Percentiles rank a stretch among this genome's conserved stretches.
Conservation (phyloP, 2,797 vertebrate genomes). For the Pseudocheirus occidentalis region DNA sequence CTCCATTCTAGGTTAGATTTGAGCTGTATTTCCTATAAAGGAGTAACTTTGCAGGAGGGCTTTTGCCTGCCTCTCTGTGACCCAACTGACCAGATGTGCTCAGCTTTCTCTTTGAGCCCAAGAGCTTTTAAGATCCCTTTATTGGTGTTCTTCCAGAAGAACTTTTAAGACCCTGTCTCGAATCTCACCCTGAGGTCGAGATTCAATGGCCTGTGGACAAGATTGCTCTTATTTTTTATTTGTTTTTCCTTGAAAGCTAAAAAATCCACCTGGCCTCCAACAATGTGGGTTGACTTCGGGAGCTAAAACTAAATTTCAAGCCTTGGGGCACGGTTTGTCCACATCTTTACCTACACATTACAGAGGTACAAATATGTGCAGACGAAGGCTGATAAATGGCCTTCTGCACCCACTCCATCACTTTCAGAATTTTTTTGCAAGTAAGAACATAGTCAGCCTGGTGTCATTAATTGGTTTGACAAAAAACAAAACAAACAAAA, state of each 20-base stretch:
- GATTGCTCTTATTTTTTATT: background rate
- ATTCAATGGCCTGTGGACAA: background rate
- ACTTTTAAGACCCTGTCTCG: background rate
- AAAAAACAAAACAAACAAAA: background rate
- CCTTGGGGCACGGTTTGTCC: background rate
- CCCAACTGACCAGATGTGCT: background rate
- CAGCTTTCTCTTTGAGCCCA: constrained; percentile 32
- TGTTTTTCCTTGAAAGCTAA: background rate
- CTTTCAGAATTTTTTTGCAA: background rate
- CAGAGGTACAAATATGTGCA: background rate
- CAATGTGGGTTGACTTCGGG: background rate
- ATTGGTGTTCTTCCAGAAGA: constrained; percentile 9
- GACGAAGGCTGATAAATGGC: background rate
- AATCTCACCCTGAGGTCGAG: background rate
- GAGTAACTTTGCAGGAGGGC: background rate
- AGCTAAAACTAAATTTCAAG: background rate
- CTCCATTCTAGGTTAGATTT: background rate
- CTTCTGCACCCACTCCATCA: background rate
- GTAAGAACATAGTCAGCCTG: background rate
- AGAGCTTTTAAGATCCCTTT: constrained; percentile 31
- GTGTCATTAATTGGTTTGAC: background rate
- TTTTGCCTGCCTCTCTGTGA: background rate
- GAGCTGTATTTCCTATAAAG: background rate
- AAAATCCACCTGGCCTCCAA: background rate
- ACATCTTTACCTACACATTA: background rate